Percentiles rank a stretch among this genome's conserved stretches.
These are phyloP conservation scores for Actinostola sp. DNA, from an alignment of 92 coral and sea anemone genomes.

Conservation along the genomic window DNA sequence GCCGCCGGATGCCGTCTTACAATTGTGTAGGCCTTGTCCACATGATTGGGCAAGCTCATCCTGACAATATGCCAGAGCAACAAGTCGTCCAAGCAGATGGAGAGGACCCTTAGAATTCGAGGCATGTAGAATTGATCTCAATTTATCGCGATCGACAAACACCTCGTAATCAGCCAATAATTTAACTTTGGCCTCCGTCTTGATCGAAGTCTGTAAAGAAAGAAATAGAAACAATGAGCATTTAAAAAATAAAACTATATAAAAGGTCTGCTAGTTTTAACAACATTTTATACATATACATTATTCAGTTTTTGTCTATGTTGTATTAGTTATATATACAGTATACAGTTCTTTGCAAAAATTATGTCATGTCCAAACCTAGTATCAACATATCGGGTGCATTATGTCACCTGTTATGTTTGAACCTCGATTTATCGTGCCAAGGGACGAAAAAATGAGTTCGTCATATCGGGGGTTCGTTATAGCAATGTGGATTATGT, in stretches of 20 bases:
- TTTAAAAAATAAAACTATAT: not conserved
- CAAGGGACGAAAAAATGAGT: too few relatives aligned
- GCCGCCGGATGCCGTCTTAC: not conserved
- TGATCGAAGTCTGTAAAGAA: not conserved
- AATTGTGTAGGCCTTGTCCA: slow-evolving; percentile 28
- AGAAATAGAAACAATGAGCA: not conserved
- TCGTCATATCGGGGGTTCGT: too few relatives aligned
- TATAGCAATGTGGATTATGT: too few relatives aligned
- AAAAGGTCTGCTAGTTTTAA: not conserved
- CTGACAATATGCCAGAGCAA: not conserved
- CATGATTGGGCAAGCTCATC: slow-evolving; percentile 21
- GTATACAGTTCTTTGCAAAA: too few relatives aligned
- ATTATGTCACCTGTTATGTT: too few relatives aligned
- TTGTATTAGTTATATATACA: too few relatives aligned
- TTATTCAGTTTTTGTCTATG: too few relatives aligned
- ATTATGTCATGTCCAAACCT: too few relatives aligned
- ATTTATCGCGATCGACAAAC: not conserved
- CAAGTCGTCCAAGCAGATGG: slow-evolving; percentile 7
- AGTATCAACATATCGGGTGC: too few relatives aligned
- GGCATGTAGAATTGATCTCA: not conserved
- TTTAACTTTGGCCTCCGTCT: not conserved
- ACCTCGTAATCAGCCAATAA: slow-evolving; percentile 7
- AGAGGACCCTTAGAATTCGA: slow-evolving; percentile 12
- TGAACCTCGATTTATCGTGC: too few relatives aligned
- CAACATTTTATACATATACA: not conserved